Evolutionary conservation across 2,888 invertebrate species (phyloP).

Genomic region (Uropetala carovei): DNA sequence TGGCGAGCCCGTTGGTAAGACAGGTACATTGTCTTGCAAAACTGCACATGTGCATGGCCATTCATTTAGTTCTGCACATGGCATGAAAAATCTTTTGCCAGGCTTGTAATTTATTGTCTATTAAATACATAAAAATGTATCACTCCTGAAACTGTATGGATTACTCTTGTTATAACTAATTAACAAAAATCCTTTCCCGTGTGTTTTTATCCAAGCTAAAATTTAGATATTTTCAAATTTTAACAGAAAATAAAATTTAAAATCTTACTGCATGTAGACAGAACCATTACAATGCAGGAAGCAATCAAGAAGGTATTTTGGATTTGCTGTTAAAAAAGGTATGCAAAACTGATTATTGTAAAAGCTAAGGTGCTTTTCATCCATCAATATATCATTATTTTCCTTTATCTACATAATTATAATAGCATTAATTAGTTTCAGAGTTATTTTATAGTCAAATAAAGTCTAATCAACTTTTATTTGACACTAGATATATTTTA

Average conservation of each 20-base stretch:
- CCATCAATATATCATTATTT: no score
- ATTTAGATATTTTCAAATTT: slow-evolving; percentile 15
- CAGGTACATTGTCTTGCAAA: slow-evolving; percentile 65
- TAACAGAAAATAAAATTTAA: slow-evolving; percentile 31
- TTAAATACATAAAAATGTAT: slow-evolving; percentile 23
- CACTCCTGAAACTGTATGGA: slow-evolving; percentile 34
- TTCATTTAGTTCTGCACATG: slow-evolving; percentile 64
- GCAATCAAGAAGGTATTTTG: not conserved
- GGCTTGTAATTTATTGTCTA: slow-evolving; percentile 43
- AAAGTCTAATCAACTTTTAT: no score
- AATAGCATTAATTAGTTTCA: no score
- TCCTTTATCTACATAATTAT: no score
- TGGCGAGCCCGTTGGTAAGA: slow-evolving; percentile 97
- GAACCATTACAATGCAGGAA: not conserved
- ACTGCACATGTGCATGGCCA: slow-evolving; percentile 65
- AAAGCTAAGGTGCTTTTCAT: no score
- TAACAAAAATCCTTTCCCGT: slow-evolving; percentile 40
- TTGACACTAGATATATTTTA: no score
- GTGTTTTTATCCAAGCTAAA: slow-evolving; percentile 14
- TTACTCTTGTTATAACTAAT: slow-evolving; percentile 39
- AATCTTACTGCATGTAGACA: slow-evolving; percentile 49
- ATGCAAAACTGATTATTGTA: not conserved
- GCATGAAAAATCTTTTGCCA: slow-evolving; percentile 65
- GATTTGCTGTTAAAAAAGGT: not conserved
- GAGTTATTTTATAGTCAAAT: no score